Percentiles rank a stretch among this genome's conserved stretches.
phyloP scores from a whole-genome alignment of 1,140 invertebrate species.

The Grapholita molesta region DNA sequence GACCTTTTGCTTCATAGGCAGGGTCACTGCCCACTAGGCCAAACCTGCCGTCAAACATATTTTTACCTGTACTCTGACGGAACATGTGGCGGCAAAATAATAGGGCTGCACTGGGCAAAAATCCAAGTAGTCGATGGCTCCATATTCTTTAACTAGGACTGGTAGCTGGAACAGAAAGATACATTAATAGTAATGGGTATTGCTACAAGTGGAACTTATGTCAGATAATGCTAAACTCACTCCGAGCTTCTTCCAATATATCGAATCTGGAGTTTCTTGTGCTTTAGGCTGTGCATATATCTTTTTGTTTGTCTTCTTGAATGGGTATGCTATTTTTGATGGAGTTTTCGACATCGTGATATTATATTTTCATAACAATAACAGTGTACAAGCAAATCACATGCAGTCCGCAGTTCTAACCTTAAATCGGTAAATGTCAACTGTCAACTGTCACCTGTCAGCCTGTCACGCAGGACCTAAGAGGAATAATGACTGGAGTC shows the following conservation, averaged over 20 bases:
- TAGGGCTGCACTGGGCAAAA: constrained; percentile 92
- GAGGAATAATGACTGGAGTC: too few species aligned
- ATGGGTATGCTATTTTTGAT: constrained; percentile 58
- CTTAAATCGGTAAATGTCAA: neutral
- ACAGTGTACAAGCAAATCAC: neutral
- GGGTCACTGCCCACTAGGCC: too few species aligned
- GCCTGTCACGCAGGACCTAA: too few species aligned
- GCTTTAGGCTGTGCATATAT: constrained; percentile 83
- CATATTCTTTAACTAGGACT: constrained; percentile 94
- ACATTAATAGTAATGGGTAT: neutral
- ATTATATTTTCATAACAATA: constrained; percentile 15
- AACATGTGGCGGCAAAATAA: constrained; percentile 94
- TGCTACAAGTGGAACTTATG: constrained; percentile 9
- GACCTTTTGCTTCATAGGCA: too few species aligned
- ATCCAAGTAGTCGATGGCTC: constrained; percentile 93
- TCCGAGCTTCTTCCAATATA: constrained; percentile 92
- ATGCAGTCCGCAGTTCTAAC: constrained; percentile 3
- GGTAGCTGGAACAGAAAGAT: constrained; percentile 83
- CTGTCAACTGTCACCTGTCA: neutral
- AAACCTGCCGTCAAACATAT: too few species aligned
- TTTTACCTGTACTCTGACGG: constrained; percentile 90
- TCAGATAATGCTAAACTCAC: constrained; percentile 76
- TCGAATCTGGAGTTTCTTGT: constrained; percentile 85
- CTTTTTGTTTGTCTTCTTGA: constrained; percentile 86
- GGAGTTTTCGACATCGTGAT: constrained; percentile 51